Evolutionary conservation across 2,888 invertebrate species (phyloP).

Genomic region (Uropetala carovei): DNA sequence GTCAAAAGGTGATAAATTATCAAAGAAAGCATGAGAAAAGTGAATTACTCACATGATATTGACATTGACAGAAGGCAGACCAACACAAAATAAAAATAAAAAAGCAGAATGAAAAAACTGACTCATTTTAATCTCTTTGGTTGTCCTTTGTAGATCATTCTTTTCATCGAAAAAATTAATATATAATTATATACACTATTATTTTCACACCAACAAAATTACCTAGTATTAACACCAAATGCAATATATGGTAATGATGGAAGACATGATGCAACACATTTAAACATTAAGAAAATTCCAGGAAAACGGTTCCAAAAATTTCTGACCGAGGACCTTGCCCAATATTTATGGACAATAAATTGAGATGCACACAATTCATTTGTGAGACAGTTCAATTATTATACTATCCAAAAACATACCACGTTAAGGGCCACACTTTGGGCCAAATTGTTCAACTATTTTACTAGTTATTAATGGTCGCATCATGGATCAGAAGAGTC

Average conservation of each 20-base stretch:
- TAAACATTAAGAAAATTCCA: conserved; percentile 45
- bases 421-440: not conserved
- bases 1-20: not conserved
- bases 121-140: conserved; percentile 39
- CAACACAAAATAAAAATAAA: not conserved
- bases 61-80: not conserved
- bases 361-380: not conserved
- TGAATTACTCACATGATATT: not conserved
- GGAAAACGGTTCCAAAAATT: conserved; percentile 26
- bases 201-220: conserved; percentile 29
- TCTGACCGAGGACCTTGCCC: not conserved
- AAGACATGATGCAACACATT: conserved; percentile 61
- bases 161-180: conserved; percentile 23
- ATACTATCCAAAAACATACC: not conserved
- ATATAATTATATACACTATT: not conserved
- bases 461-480: too few relatives aligned
- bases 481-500: conserved; percentile 13
- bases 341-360: not conserved
- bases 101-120: not conserved
- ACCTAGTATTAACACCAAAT: conserved; percentile 32
- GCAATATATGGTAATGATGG: conserved; percentile 38
- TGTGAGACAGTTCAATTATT: not conserved
- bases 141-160: not conserved
- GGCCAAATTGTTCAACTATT: too few relatives aligned
- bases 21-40: not conserved